Conservation (phyloP, 2,797 vertebrate species). For the Poecilia picta region DNA sequence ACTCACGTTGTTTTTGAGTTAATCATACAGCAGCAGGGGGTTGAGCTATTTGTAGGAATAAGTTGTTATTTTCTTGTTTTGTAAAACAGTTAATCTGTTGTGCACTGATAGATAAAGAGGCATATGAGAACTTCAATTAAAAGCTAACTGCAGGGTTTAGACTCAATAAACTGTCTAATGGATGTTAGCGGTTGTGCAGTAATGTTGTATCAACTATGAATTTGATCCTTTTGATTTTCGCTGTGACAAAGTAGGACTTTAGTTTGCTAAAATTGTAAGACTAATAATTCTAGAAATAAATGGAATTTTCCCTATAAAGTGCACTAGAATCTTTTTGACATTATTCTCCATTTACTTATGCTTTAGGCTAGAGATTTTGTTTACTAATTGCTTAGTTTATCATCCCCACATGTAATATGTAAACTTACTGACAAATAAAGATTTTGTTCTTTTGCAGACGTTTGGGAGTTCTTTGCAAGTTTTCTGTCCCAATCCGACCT, state of each 20-base stretch:
- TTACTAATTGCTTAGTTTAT: slow-evolving; percentile 80
- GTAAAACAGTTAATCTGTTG: slow-evolving; percentile 82
- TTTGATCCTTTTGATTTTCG: slow-evolving; percentile 83
- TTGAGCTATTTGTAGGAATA: slow-evolving; percentile 72
- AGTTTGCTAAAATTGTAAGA: slow-evolving; percentile 85
- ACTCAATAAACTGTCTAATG: slow-evolving; percentile 83
- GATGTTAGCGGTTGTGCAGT: slow-evolving; percentile 92
- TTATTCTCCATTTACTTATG: slow-evolving; percentile 55
- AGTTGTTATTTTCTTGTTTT: slow-evolving; percentile 71
- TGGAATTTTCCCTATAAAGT: slow-evolving; percentile 70
- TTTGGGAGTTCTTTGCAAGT: slow-evolving; percentile 27
- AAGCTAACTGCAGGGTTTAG: slow-evolving; percentile 83
- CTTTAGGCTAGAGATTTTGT: slow-evolving; percentile 85
- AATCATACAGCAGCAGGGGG: slow-evolving; percentile 64
- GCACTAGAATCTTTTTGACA: slow-evolving; percentile 70
- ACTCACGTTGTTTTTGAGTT: slow-evolving; percentile 73
- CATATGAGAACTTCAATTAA: slow-evolving; percentile 79
- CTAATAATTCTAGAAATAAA: slow-evolving; percentile 89
- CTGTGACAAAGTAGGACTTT: slow-evolving; percentile 72
- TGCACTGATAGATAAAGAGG: slow-evolving; percentile 79
- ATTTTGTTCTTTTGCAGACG: slow-evolving; percentile 79
- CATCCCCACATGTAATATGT: slow-evolving; percentile 84
- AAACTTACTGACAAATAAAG: slow-evolving; percentile 86
- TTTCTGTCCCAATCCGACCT: background rate
- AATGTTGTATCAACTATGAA: slow-evolving; percentile 98